Base-by-base conservation (phyloP, 2,888 invertebrate species). In the Thumatha senex region DNA sequence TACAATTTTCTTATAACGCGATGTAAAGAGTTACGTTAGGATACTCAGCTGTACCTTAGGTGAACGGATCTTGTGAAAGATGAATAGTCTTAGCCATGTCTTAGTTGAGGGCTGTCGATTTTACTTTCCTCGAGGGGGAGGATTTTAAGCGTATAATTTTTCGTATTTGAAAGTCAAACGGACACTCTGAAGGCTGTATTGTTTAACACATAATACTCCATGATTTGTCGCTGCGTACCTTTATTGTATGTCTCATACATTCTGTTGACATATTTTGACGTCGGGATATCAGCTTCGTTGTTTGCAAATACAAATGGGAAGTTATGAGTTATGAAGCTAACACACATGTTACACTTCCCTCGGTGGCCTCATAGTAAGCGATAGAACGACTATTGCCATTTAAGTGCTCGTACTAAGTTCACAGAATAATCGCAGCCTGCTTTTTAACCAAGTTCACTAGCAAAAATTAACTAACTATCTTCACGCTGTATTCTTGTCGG, bases 181-280 rank as follows among this genome's bases (percentile, higher is more conserved):
- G 11, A n/a, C 33, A 11, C 9, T 7, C 15, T 36, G 18, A 24
- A 24, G 18, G 9, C 40, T n/a, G 30, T 48, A 63, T 60, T 63
- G 61, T 63, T 54, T 48, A 50, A 47, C 29, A 42, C 41, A 46
- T 31, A 47, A 52, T 35, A 56, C 52, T 44, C 24, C 51, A 35
- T 47, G 36, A 39, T 51, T 38, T 29, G 39, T 2, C 12, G 39
- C 43, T 54, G 40, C 46, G 54, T 51, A 15, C 34, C 10, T 13
- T 29, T 50, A 36, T 46, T 30, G 38, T 50, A 30, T 38, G 47
- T 11, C 39, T 14, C 18, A 36, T 24, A 43, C 39, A 40, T 46
- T 52, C 14, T 58, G 61, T 66, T 54, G 51, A 61, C 52, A 44
- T 33, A 53, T 49, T 56, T 53, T 47, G 54, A 42, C 52, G 35